Base-by-base conservation (phyloP, 2,113 vertebrate genomes). In the Lampris megalopsis region DNA sequence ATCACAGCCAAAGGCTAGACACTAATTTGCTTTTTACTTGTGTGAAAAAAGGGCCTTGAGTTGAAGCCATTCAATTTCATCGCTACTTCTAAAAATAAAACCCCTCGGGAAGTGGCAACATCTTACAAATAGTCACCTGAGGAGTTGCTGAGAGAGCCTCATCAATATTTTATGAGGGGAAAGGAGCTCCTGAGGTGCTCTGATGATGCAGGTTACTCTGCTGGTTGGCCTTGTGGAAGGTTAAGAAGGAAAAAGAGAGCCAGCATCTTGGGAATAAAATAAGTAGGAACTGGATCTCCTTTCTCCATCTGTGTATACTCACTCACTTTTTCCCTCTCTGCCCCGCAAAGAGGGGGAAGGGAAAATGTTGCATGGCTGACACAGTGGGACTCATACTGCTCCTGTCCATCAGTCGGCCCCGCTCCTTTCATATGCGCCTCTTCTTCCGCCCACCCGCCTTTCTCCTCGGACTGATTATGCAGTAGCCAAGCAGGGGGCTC, bases 401-500 rank as follows among this genome's bases (percentile, higher is more conserved):
- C 48, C 52, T 13, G 49, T 74, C 71, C 63, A 75, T 87, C 84
- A 80, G 56, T 53, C 35, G 58, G 48, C 59, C 52, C 48, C 47
- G 54, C 54, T 56, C 35, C 61, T 73, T 66, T 54, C 75, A 83
- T 86, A 24, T 24, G 24, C 24, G 0, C 71, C 70, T 48, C 56
- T 11, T 79, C 68, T 72, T 82, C 73, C 84, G 82, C 78, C 61
- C 9, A 53, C 79, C 78, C 73, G 68, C 49, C 71, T 68, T 66
- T 59, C 56, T 58, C 80, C 63, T 57, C 13, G 4, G 37, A 68
- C 65, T 69, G 70, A 84, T 75, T 79, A 81, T 54, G 43, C 64
- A 69, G 79, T 54, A 73, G 73, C 48, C 66, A 78, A 41, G 54
- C 53, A 40, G 36, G 57, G 54, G 63, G 71, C 60, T 53, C 40